Evolutionary conservation across 2,888 invertebrate genomes (phyloP), one percentile per base, ranked within the genome.

Genomic region (Rhingia rostrata): DNA sequence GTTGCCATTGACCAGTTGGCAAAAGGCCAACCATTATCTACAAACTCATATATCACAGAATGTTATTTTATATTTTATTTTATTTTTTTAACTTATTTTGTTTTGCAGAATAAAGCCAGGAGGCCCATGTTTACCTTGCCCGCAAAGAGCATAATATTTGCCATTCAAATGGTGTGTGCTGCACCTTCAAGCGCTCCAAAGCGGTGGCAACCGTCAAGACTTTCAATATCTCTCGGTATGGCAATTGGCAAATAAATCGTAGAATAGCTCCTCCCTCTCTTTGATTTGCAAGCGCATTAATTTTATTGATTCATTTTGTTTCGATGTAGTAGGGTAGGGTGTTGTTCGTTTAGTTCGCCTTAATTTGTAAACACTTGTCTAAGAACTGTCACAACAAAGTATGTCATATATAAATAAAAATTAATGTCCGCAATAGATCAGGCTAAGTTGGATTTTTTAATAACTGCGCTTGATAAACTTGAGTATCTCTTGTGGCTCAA

Each of bases 1-100:
- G 56, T 54, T 64, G 81, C 63, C 75, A 81, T 64, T 81, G 75
- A 81, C 81, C 81, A 56, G 58, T 47, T 81, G 75, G 81, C 81
- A 51, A 64, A 75, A 77, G 75, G 81, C 81, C 81, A 81, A 77
- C 64, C 49, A 75, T 81, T 81, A 77, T 81, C 77, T 70, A 30
- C n/a, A 53, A 61, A 47, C 58, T 58, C 81, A 81, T 81, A 81
- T 49, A 81, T 81, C 75, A 77, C 70, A 51, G 43, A 51, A 61
- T 53, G 72, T 51, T 39, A 61, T 63, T 63, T 47, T 69, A 35
- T 73, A 64, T 54, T 56, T 58, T 14, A n/a, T n/a, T n/a, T n/a
- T n/a, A n/a, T 9, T 33, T 49, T 41, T 72, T 30, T 51, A 58
- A 60, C 60, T 66, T 66, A 51, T 73, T 75, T 63, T 70, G 45